Conservation (phyloP, 2,113 vertebrate species). For the Labrus mixtus region DNA sequence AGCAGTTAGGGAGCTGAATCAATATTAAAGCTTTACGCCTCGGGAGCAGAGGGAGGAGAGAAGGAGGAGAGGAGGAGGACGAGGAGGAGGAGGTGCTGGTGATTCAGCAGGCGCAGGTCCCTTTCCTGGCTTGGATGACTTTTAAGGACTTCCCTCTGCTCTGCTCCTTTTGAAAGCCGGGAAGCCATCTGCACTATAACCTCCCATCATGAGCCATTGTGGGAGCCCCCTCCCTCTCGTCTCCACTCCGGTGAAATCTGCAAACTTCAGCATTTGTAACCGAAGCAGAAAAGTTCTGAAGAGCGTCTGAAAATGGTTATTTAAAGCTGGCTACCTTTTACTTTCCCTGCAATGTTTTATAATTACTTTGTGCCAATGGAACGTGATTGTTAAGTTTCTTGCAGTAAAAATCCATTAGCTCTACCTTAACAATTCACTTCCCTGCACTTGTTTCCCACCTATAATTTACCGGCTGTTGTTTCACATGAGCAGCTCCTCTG, state of each 20-base stretch:
- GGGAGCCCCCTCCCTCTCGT: background rate
- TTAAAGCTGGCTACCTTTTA: slow-evolving; percentile 26
- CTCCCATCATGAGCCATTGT: background rate
- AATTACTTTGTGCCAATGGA: slow-evolving; percentile 51
- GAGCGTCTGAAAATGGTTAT: slow-evolving; percentile 39
- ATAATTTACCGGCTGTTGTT: slow-evolving; percentile 32
- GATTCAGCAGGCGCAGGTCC: slow-evolving; percentile 64
- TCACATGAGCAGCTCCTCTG: slow-evolving; percentile 29
- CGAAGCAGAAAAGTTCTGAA: slow-evolving; percentile 46
- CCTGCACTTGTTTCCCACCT: slow-evolving; percentile 17
- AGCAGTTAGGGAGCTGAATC: slow-evolving; percentile 63
- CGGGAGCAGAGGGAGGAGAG: slow-evolving; percentile 43
- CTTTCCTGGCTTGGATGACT: slow-evolving; percentile 46
- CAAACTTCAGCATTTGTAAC: slow-evolving; percentile 57
- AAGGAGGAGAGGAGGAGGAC: slow-evolving; percentile 22
- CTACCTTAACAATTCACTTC: slow-evolving; percentile 40
- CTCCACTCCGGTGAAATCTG: slow-evolving; percentile 52
- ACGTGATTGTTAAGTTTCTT: slow-evolving; percentile 27
- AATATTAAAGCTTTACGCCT: slow-evolving; percentile 64
- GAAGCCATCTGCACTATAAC: slow-evolving; percentile 37
- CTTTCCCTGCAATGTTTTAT: slow-evolving; percentile 35
- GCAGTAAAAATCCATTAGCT: slow-evolving; percentile 45
- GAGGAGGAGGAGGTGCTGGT: slow-evolving; percentile 16
- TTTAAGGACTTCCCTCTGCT: slow-evolving; percentile 59
- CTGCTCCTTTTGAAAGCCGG: slow-evolving; percentile 38